Evolutionary conservation across 2,797 vertebrate species (phyloP).

Genomic region (Sebastes trivittatus): DNA sequence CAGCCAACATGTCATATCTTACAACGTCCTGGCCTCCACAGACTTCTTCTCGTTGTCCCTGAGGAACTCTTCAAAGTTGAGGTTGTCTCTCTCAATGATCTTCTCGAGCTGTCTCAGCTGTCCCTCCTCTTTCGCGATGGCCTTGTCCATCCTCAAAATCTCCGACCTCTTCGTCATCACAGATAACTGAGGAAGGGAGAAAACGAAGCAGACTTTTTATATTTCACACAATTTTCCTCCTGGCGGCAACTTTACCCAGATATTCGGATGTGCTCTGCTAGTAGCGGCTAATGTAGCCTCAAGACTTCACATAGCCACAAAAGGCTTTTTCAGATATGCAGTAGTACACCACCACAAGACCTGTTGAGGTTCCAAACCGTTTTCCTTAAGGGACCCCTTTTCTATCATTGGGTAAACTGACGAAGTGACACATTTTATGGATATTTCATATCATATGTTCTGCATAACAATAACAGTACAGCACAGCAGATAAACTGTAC

Average conservation of each 20-base stretch:
- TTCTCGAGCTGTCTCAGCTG: constrained; percentile 82
- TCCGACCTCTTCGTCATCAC: constrained; percentile 83
- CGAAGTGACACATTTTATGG: too few species aligned
- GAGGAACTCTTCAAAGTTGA: constrained; percentile 86
- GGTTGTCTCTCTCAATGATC: constrained; percentile 82
- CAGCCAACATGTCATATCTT: constrained; percentile 32
- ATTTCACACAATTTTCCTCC: neutral
- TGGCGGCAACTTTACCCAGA: neutral
- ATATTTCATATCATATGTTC: too few species aligned
- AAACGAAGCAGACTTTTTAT: neutral
- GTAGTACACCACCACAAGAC: too few species aligned
- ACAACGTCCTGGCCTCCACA: constrained; percentile 87
- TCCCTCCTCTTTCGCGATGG: constrained; percentile 77
- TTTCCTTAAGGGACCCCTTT: too few species aligned
- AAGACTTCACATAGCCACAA: neutral
- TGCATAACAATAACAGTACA: too few species aligned
- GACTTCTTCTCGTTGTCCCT: constrained; percentile 87
- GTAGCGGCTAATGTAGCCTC: neutral
- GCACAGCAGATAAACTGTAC: too few species aligned
- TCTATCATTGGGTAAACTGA: too few species aligned
- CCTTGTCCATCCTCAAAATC: constrained; percentile 84
- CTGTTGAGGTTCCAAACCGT: too few species aligned
- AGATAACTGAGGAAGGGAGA: constrained; percentile 74
- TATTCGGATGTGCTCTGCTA: neutral
- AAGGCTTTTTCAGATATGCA: neutral